Percentiles rank a stretch among this genome's conserved stretches.
These are phyloP conservation scores for Sturmia bella DNA, from an alignment of 2,888 invertebrate genomes.

Conservation along the genomic window DNA sequence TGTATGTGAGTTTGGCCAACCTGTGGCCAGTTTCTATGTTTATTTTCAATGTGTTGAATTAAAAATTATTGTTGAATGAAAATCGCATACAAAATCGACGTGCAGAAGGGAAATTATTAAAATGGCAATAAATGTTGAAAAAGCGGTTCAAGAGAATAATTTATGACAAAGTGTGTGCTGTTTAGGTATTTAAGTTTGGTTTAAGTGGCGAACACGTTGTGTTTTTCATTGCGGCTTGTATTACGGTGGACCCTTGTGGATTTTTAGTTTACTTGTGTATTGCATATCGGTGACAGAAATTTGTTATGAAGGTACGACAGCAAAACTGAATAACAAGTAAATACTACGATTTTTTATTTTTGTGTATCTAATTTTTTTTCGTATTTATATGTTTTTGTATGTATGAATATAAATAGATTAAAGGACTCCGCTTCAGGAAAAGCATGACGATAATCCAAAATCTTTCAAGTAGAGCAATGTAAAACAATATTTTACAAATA, in stretches of 20 bases:
- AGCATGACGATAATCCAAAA: too few relatives aligned
- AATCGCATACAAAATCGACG: neutral
- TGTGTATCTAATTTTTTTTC: too few relatives aligned
- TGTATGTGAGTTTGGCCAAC: slow-evolving; percentile 28
- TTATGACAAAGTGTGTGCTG: slow-evolving; percentile 65
- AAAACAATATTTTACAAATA: too few relatives aligned
- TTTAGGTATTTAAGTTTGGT: slow-evolving; percentile 69
- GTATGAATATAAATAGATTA: too few relatives aligned
- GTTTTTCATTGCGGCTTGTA: slow-evolving; percentile 61
- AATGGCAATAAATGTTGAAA: slow-evolving; percentile 63
- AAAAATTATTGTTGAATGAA: slow-evolving; percentile 6
- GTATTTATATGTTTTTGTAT: too few relatives aligned
- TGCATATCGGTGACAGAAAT: neutral
- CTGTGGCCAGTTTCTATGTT: slow-evolving; percentile 30
- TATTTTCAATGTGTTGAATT: slow-evolving; percentile 15
- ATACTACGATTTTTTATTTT: too few relatives aligned
- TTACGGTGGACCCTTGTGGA: slow-evolving; percentile 51
- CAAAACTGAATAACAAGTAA: too few relatives aligned
- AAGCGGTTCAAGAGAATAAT: slow-evolving; percentile 67
- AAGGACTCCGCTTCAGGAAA: too few relatives aligned
- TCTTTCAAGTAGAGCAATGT: too few relatives aligned
- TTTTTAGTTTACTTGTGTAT: slow-evolving; percentile 1
- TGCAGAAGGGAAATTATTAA: slow-evolving; percentile 20
- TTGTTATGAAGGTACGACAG: too few relatives aligned
- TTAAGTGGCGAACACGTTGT: slow-evolving; percentile 67